Conservation (phyloP, 1,140 invertebrate genomes). For the Drosophila arawakana region DNA sequence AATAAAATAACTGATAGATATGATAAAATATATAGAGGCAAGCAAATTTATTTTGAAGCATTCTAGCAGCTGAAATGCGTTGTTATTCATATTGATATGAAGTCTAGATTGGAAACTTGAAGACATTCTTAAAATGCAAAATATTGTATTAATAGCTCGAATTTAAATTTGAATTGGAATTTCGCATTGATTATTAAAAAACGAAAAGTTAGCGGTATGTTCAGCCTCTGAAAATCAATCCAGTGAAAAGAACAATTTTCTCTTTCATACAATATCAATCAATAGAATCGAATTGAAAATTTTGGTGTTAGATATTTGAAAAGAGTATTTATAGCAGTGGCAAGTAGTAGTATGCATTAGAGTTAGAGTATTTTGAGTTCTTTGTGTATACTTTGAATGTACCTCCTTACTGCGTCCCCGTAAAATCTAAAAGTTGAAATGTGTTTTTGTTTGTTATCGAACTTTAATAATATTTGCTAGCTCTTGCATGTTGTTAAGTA, state of each 20-base stretch:
- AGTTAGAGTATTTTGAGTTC: conserved; percentile 78
- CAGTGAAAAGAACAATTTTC: conserved; percentile 21
- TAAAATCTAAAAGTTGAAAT: conserved; percentile 84
- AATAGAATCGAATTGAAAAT: conserved; percentile 45
- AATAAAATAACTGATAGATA: neutral
- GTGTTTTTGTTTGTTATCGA: conserved; percentile 67
- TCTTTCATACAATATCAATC: conserved; percentile 15
- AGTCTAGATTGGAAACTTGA: conserved; percentile 4
- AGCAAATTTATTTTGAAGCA: conserved; percentile 30
- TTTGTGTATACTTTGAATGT: conserved; percentile 82
- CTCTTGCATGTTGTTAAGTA: conserved; percentile 40
- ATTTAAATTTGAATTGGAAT: conserved; percentile 17
- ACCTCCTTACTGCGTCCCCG: conserved; percentile 85
- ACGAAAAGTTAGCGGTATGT: conserved; percentile 55
- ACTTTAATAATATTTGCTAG: conserved; percentile 38
- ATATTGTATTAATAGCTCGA: conserved; percentile 9
- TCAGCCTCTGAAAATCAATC: conserved; percentile 69
- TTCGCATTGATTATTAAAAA: conserved; percentile 19
- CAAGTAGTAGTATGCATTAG: conserved; percentile 68
- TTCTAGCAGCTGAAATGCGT: conserved; percentile 39
- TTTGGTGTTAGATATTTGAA: conserved; percentile 41
- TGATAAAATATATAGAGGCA: conserved; percentile 14
- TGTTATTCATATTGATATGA: conserved; percentile 17
- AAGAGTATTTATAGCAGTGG: conserved; percentile 57
- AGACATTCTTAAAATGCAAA: conserved; percentile 41